Percentiles rank a stretch among this genome's conserved stretches.
Evolutionary conservation across 1,140 invertebrate genomes (phyloP).

Genomic region (Nylanderia fulva): DNA sequence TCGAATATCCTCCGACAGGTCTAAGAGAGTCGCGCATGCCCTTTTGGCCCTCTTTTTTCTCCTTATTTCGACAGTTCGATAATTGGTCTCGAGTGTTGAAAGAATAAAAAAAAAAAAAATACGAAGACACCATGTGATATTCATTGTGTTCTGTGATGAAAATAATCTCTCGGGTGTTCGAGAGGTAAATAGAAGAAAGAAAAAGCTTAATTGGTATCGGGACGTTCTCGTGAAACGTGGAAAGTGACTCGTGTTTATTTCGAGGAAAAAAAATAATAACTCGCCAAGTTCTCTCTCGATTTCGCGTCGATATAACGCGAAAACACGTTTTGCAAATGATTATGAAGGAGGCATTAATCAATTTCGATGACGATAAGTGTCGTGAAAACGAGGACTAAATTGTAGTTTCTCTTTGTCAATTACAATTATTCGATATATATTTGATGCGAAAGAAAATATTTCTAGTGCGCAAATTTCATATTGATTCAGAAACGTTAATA

Average conservation of each 20-base stretch:
- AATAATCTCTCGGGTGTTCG: conserved; percentile 1
- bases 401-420: background rate
- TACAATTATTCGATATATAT: background rate
- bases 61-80: too few relatives aligned
- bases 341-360: background rate
- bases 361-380: conserved; percentile 10
- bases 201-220: conserved; percentile 5
- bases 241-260: background rate
- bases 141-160: background rate
- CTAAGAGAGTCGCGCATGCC: too few relatives aligned
- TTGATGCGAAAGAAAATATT: background rate
- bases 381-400: background rate
- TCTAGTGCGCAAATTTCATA: background rate
- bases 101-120: background rate
- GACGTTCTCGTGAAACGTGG: conserved; percentile 1
- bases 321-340: background rate
- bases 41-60: background rate
- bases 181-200: conserved; percentile 1
- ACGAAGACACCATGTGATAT: too few relatives aligned
- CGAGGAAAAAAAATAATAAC: background rate
- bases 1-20: background rate
- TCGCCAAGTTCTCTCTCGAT: background rate
- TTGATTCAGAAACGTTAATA: background rate
- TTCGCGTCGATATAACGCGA: background rate
- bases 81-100: background rate